Percentiles rank a stretch among this genome's conserved stretches.
These are phyloP conservation scores for Paedocypris sp. DNA, from an alignment of 2,113 vertebrate genomes.

Conservation along the genomic window DNA sequence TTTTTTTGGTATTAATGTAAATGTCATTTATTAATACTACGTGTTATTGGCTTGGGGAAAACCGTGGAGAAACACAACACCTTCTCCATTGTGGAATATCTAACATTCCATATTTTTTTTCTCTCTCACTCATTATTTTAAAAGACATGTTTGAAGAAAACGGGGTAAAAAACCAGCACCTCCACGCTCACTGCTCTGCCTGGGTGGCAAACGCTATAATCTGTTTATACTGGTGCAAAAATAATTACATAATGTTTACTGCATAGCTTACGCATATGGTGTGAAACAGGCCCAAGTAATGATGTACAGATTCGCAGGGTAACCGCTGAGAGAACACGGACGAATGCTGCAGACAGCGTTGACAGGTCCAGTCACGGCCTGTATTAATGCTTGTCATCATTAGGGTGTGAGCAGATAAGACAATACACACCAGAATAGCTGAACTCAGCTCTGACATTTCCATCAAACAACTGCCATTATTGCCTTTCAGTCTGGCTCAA, in stretches of 20 bases:
- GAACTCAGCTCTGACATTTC: background rate
- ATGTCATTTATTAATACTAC: no score
- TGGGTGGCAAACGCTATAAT: background rate
- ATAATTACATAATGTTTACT: background rate
- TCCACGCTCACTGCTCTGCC: background rate
- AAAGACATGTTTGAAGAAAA: background rate
- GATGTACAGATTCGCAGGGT: background rate
- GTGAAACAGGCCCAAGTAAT: background rate
- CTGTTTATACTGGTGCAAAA: background rate
- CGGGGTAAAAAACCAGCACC: background rate
- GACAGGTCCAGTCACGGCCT: slow-evolving; percentile 28
- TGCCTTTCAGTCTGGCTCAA: slow-evolving; percentile 1
- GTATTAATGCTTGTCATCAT: slow-evolving; percentile 31
- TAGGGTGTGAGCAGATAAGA: slow-evolving; percentile 32
- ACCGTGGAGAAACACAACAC: no score
- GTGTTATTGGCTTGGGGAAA: no score
- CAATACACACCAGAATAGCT: slow-evolving; percentile 2
- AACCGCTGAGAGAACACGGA: slow-evolving; percentile 6
- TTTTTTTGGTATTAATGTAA: no score
- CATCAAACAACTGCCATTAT: slow-evolving; percentile 5
- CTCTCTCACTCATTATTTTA: no score
- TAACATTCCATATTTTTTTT: no score
- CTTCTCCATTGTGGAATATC: no score
- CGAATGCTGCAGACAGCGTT: background rate
- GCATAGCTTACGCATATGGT: background rate